Base-by-base conservation (phyloP, 2,797 vertebrate species). In the Pterois miles region DNA sequence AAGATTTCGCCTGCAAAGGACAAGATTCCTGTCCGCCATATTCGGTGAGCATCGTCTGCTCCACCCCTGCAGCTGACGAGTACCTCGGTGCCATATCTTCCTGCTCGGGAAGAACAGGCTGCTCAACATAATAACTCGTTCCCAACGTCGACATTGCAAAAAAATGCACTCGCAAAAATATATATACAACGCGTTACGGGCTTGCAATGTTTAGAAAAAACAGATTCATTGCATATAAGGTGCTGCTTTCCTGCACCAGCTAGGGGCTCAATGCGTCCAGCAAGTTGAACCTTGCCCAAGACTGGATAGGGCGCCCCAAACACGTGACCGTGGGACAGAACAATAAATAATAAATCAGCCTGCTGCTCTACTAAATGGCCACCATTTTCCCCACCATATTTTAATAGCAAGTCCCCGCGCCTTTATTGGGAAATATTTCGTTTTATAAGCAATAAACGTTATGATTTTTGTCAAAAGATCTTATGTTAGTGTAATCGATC, bases 321-420 rank as follows among this genome's bases (percentile, higher is more conserved):
- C 95, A 97, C 97, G 97, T 99, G 98, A 92, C 94, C 94, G 91
- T 94, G 94, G 94, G 93, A 95, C 97, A 97, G 97, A 97, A 99
- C 97, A 99, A 98, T 98, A 97, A 97, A 96, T 96, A 96, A 97
- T 98, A 98, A 98, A 98, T 98, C 97, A 98, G 96, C 96, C 96
- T 96, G 95, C 95, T 95, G 88, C 95, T 95, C 95, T 94, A 95
- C 96, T 97, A 98, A 97, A 97, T 96, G 96, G 96, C 96, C 96
- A 95, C 95, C 97, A 96, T 98, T 98, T 98, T 97, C 96, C 88
- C 95, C 95, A 96, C 96, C 96, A 96, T 97, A 96, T 98, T 97
- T 96, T 98, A 97, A 98, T 97, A 96, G 97, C 95, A 96, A 96
- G 95, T 94, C 94, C 96, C 95, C 95, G 95, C 95, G 95, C 94